Conservation (phyloP, 2,113 vertebrate genomes). For the Eulemur rufifrons region DNA sequence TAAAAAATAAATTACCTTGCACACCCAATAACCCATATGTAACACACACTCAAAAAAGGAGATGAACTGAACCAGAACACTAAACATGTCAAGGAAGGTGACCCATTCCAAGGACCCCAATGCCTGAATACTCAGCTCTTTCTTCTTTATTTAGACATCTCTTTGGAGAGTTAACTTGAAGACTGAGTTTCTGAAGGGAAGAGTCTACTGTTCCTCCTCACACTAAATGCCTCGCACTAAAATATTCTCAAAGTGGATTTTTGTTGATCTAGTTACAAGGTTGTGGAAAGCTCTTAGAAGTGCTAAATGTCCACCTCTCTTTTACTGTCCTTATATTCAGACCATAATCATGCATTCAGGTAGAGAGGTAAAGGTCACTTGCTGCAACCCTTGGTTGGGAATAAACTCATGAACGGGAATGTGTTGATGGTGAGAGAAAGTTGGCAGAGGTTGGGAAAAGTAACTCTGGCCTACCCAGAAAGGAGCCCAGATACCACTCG, state of each 20-base stretch:
- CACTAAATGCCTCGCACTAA: neutral
- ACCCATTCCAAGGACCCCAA: neutral
- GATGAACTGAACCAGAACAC: neutral
- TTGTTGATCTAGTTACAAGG: too few species aligned
- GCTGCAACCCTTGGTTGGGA: neutral
- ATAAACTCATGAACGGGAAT: neutral
- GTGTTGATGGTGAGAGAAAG: neutral
- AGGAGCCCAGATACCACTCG: neutral
- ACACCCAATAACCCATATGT: accelerated
- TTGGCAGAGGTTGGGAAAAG: neutral
- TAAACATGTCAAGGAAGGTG: neutral
- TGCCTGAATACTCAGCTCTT: accelerated
- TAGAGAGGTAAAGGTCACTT: neutral
- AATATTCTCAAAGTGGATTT: neutral
- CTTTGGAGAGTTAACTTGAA: neutral
- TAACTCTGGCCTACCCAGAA: neutral
- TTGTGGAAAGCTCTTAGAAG: neutral
- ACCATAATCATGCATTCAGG: neutral
- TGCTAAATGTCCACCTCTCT: neutral
- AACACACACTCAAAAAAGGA: neutral
- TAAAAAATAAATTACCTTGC: neutral
- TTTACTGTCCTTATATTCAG: neutral
- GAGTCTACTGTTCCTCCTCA: accelerated
- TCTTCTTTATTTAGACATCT: neutral
- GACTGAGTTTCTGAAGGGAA: neutral